Conservation (phyloP, 2,113 vertebrate species). For the Meriones unguiculatus region DNA sequence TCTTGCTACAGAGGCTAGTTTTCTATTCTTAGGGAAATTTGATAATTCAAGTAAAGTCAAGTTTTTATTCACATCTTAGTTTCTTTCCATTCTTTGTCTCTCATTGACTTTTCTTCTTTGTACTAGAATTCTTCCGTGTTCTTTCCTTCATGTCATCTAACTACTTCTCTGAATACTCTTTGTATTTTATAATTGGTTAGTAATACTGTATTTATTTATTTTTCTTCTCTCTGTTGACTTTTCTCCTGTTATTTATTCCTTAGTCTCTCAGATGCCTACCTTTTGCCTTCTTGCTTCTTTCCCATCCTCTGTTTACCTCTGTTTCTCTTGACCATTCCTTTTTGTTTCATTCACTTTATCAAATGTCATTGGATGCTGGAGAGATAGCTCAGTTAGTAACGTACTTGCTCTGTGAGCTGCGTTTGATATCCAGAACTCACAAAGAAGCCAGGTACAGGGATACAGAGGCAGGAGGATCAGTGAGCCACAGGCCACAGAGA, state of each 20-base stretch:
- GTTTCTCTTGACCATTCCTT: neutral
- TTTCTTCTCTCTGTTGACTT: conserved; percentile 4
- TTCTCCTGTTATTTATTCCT: neutral
- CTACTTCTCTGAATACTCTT: neutral
- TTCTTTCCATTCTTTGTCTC: neutral
- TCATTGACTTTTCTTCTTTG: neutral
- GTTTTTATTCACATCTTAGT: neutral
- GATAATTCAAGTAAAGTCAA: neutral
- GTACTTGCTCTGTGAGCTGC: neutral
- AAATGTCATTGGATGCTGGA: neutral
- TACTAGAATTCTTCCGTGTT: neutral
- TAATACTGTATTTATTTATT: neutral
- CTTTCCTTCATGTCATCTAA: conserved; percentile 10
- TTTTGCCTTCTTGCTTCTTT: conserved; percentile 1
- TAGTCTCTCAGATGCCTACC: neutral
- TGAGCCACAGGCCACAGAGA: neutral
- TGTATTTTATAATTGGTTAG: neutral
- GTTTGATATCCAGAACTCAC: neutral
- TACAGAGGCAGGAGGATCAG: neutral
- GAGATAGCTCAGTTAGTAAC: neutral
- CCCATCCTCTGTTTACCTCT: neutral
- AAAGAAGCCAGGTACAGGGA: neutral
- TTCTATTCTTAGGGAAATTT: neutral
- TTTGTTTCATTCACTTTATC: neutral
- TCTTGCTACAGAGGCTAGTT: neutral